These are phyloP conservation scores for Enteromius trimaculatus DNA, from an alignment of 2,797 vertebrate genomes.

Conservation along the genomic window DNA sequence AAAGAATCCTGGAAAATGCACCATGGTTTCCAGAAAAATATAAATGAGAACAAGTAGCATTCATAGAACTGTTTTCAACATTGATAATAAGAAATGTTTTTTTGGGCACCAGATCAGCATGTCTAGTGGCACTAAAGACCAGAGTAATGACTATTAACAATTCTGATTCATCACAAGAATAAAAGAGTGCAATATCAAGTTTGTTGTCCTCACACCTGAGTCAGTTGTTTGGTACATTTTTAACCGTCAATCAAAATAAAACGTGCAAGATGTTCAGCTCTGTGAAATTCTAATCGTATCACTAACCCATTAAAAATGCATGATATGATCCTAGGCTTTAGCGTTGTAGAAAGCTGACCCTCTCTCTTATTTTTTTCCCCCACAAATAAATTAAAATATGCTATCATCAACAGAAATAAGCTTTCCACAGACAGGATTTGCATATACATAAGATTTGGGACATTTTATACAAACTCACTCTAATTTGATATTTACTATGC, in stretches of 20 bases:
- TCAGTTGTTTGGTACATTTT: constrained; percentile 72
- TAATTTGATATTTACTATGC: constrained; percentile 61
- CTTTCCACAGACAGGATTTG: constrained; percentile 63
- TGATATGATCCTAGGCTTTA: constrained; percentile 66
- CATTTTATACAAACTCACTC: constrained; percentile 59
- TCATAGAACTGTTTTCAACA: too few relatives aligned
- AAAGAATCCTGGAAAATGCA: too few relatives aligned
- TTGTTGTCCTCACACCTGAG: constrained; percentile 64
- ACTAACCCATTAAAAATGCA: constrained; percentile 75
- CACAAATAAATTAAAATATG: constrained; percentile 69
- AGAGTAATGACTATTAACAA: too few relatives aligned
- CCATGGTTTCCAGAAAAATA: too few relatives aligned
- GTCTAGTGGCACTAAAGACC: too few relatives aligned
- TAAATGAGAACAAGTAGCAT: too few relatives aligned
- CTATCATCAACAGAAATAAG: constrained; percentile 66
- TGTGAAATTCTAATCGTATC: constrained; percentile 69
- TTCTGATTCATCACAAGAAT: too few relatives aligned
- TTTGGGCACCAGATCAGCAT: too few relatives aligned
- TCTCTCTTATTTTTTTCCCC: constrained; percentile 58
- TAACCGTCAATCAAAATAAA: constrained; percentile 69
- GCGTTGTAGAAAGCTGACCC: constrained; percentile 66
- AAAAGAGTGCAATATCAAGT: background rate
- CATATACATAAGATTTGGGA: constrained; percentile 62
- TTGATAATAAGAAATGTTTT: too few relatives aligned
- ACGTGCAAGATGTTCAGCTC: constrained; percentile 70